phyloP scores from a whole-genome alignment of 2,797 vertebrate species.

The Rousettus madagascariensis region DNA sequence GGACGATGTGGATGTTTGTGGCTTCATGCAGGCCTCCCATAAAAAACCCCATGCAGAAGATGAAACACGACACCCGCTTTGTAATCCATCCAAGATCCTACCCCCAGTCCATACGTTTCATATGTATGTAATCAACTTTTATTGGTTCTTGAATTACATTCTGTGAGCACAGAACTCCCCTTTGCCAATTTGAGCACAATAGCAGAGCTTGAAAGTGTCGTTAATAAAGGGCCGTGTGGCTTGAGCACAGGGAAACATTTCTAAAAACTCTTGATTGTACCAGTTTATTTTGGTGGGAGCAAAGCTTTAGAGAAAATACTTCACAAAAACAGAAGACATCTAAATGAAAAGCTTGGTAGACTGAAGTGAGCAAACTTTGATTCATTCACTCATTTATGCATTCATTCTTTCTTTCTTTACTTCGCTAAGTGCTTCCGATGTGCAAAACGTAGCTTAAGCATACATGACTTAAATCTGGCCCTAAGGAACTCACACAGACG shows the following conservation, averaged over 20 bases:
- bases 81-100: slow-evolving; percentile 77
- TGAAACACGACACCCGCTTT: slow-evolving; percentile 80
- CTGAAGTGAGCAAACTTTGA: not conserved
- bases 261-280: not conserved
- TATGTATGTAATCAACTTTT: slow-evolving; percentile 82
- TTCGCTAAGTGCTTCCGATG: not conserved
- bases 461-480: not conserved
- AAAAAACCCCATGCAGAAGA: slow-evolving; percentile 65
- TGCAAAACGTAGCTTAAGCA: not conserved
- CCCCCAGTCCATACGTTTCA: slow-evolving; percentile 74
- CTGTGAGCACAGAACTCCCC: slow-evolving; percentile 69
- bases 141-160: slow-evolving; percentile 78
- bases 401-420: not conserved
- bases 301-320: not conserved
- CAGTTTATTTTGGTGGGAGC: not conserved
- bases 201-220: slow-evolving; percentile 64
- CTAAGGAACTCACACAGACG: not conserved
- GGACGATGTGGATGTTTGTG: slow-evolving; percentile 56
- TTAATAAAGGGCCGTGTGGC: slow-evolving; percentile 73
- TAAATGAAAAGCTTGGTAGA: not conserved
- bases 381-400: not conserved
- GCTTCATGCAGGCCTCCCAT: slow-evolving; percentile 65
- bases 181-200: slow-evolving; percentile 69
- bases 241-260: slow-evolving; percentile 41
- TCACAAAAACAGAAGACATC: not conserved